Base-by-base conservation (phyloP, 1,140 invertebrate species). In the Zaprionus vittiger region DNA sequence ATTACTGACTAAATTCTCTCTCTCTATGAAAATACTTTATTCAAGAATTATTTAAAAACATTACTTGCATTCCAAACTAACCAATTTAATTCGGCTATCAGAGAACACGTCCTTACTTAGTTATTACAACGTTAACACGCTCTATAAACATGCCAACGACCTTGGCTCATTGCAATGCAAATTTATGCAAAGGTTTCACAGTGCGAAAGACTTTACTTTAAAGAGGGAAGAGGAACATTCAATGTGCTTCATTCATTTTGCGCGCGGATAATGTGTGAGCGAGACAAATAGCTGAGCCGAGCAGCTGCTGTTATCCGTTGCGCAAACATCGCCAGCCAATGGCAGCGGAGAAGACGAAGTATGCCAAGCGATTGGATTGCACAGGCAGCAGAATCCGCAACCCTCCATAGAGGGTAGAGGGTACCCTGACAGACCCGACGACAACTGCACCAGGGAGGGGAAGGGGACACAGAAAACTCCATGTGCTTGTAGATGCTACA, bases 211-310 rank as follows among this genome's bases (percentile, higher is more conserved):
- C 47, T 52, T 24, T 12, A 47, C 69, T 70, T 86, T 74, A 77
- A 66, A 2, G 47, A 22, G 28, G 28, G 9, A 2, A 31, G 28
- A 20, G 15, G 26, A 74, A 69, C 63, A 54, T 28, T 9, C 26
- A 28, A 11, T 5, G 28, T 55, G 20, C 56, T 65, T 80, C 83
- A 64, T 79, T 79, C 79, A 87, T 89, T 89, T 89, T 73, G 66
- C 65, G 74, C 64, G 47, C 84, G 77, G 84, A 89, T 89, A 89
- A 78, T 26, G 84, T 72, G 20, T 47, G 85, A 89, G 81, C 62
- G 75, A 60, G 80, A 89, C 84, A 71, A 84, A 80, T 56, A 60
- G 67, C 26, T 67, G 20, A 12, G 9, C 71, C 9, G n/a, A 9
- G 41, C 41, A 17, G 41, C 41, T 5, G 9, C 31, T 17, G 52